Conservation (phyloP, 2,888 invertebrate species). For the Cerastis rubricosa region DNA sequence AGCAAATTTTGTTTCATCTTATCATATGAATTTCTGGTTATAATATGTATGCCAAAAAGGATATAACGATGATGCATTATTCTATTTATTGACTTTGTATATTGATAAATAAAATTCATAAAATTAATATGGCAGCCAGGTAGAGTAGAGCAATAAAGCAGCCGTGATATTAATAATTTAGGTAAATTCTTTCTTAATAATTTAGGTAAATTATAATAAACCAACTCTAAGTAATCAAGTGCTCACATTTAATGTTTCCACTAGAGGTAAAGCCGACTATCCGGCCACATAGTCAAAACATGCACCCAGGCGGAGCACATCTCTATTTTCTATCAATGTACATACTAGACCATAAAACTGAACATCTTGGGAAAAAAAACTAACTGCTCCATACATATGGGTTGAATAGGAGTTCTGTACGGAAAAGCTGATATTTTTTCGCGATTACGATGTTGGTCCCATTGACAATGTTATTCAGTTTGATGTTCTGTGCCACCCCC, state of each 20-base stretch:
- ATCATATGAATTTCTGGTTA: background rate
- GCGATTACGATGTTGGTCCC: background rate
- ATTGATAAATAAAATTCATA: background rate
- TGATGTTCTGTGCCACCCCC: too few relatives aligned
- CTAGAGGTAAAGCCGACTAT: too few relatives aligned
- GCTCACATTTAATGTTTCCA: background rate
- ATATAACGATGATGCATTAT: background rate
- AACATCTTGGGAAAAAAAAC: background rate
- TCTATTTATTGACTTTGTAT: background rate
- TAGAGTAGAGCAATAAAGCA: background rate
- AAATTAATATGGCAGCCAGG: background rate
- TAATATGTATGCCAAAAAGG: background rate
- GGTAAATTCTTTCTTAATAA: conserved; percentile 10
- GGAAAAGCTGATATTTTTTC: too few relatives aligned
- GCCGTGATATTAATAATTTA: conserved; percentile 18
- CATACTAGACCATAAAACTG: background rate
- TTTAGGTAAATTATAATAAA: background rate
- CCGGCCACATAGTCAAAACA: too few relatives aligned
- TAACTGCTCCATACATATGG: too few relatives aligned
- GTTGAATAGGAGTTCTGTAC: too few relatives aligned
- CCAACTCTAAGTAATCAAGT: background rate
- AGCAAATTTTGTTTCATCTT: background rate
- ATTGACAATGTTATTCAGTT: too few relatives aligned
- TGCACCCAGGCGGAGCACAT: too few relatives aligned
- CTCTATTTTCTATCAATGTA: background rate